These are phyloP conservation scores for Yasuhikotakia modesta DNA, from an alignment of 2,797 vertebrate genomes.

Conservation along the genomic window DNA sequence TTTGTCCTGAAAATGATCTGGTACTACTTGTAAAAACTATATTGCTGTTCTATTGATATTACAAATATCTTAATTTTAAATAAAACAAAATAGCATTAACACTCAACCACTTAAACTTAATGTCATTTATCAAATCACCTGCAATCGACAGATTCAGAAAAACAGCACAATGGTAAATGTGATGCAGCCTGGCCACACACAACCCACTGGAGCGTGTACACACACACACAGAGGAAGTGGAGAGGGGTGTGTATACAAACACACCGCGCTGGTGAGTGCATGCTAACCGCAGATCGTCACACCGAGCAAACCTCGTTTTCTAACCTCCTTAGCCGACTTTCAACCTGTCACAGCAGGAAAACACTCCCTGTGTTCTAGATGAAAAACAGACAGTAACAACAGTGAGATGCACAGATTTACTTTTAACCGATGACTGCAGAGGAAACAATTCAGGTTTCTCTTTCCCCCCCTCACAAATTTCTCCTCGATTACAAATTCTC, in stretches of 20 bases:
- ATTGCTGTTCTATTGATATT: no score
- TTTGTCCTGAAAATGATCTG: neutral
- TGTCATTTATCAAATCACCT: neutral
- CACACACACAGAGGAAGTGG: constrained; percentile 78
- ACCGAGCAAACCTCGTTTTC: constrained; percentile 41
- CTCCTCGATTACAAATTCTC: neutral
- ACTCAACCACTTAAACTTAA: neutral
- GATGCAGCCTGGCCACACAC: constrained; percentile 38
- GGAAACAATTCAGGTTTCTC: constrained; percentile 1
- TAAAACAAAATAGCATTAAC: no score
- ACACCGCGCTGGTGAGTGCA: constrained; percentile 62
- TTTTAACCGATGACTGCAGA: neutral
- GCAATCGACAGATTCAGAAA: neutral
- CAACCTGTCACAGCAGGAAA: constrained; percentile 34
- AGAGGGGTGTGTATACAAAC: constrained; percentile 80
- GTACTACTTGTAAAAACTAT: no score
- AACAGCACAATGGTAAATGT: neutral
- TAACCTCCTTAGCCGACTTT: constrained; percentile 42
- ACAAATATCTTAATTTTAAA: no score
- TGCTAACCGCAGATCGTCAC: constrained; percentile 67
- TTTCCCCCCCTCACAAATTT: neutral
- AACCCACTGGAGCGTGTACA: constrained; percentile 34
- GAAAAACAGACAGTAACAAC: neutral
- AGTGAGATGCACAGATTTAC: constrained; percentile 47
- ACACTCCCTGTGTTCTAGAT: constrained; percentile 35